Conservation (phyloP, 2,888 invertebrate genomes). For the Onchidella celtica region DNA sequence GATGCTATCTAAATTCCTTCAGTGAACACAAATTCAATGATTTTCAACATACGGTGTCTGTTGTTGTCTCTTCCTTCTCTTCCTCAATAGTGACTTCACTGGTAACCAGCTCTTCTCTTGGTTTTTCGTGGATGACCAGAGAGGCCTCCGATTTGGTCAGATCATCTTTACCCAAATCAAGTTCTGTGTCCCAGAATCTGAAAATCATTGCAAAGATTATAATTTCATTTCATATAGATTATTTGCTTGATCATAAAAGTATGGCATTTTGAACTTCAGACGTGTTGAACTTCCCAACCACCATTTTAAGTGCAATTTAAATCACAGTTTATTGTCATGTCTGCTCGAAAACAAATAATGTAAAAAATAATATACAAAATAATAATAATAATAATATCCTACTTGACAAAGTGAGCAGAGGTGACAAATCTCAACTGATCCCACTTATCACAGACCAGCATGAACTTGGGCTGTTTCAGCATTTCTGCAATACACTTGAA, state of each 20-base stretch:
- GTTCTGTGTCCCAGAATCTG: constrained; percentile 73
- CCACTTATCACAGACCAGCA: constrained; percentile 78
- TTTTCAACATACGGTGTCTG: constrained; percentile 49
- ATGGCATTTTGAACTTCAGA: too few species aligned
- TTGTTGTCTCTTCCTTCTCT: constrained; percentile 57
- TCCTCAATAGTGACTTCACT: constrained; percentile 55
- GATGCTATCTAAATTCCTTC: too few species aligned
- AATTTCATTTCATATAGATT: too few species aligned
- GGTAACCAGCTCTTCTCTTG: constrained; percentile 55
- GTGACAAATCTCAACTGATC: constrained; percentile 77
- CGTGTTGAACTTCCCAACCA: too few species aligned
- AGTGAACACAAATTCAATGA: too few species aligned
- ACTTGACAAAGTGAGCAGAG: constrained; percentile 78
- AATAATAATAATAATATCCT: too few species aligned
- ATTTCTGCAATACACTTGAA: constrained; percentile 75
- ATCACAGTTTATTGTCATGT: too few species aligned
- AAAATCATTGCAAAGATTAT: neutral
- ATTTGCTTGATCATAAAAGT: too few species aligned
- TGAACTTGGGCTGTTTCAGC: constrained; percentile 73
- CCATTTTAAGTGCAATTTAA: too few species aligned
- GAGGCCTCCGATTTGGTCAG: constrained; percentile 46
- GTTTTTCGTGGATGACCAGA: constrained; percentile 63
- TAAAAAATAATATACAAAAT: too few species aligned
- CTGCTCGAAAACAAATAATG: too few species aligned
- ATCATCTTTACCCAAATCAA: constrained; percentile 58